Percentiles rank a stretch among this genome's conserved stretches.
phyloP scores from a whole-genome alignment of 1,140 invertebrate genomes.

The Melipona quadrifasciata region DNA sequence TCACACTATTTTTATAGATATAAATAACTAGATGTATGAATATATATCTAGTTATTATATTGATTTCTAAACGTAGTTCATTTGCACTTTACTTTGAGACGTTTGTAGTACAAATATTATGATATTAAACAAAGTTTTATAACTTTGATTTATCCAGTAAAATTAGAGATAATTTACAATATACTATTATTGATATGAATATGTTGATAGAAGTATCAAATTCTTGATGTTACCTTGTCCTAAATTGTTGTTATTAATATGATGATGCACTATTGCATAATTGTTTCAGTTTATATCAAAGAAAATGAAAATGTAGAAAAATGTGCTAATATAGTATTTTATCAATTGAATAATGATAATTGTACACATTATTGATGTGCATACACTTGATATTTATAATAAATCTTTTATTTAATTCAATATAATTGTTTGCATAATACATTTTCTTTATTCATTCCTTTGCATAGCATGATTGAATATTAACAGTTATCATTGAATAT shows the following conservation, averaged over 20 bases:
- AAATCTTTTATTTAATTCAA: neutral
- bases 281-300: neutral
- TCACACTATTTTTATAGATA: constrained; percentile 15
- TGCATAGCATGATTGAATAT: neutral
- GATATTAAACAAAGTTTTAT: neutral
- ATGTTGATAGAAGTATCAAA: neutral
- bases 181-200: too few species aligned
- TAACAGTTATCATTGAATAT: neutral
- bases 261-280: neutral
- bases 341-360: constrained; percentile 25
- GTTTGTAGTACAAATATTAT: constrained; percentile 16
- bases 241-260: constrained; percentile 7
- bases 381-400: neutral
- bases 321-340: neutral
- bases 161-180: neutral
- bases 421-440: neutral
- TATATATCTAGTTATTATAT: neutral
- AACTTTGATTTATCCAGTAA: neutral
- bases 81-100: neutral
- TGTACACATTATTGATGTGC: neutral
- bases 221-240: neutral
- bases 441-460: neutral
- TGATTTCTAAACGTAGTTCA: neutral
- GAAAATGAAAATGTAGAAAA: neutral
- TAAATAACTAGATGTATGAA: neutral